Evolutionary conservation across 1,140 invertebrate genomes (phyloP), one percentile per base, ranked within the genome.

Genomic region (Drosophila truncata): DNA sequence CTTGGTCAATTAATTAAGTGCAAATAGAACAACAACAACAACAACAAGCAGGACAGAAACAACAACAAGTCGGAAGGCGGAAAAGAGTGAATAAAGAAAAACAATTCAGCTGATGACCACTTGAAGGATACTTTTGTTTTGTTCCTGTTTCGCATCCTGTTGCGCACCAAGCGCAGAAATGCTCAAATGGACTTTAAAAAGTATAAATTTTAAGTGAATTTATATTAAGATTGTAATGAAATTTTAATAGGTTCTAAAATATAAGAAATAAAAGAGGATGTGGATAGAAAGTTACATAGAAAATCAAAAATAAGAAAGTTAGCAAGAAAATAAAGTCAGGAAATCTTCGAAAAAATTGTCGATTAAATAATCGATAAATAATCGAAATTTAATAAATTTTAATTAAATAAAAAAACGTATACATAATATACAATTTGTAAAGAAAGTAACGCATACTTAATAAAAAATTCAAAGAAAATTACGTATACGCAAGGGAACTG

Each of bases 1-100:
- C 77, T 87, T 83, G 72, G 63, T 78, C 80, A 80, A 88, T 88
- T 88, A 87, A 87, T 82, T 86, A 65, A 58, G 57, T 52, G 37
- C 52, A 39, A 65, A 72, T 54, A 62, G 47, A 29, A 61, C 41
- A 70, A 64, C 52, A 39, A 65, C 66, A 47, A 62, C 44, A 29
- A 61, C 41, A 70, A 64, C 52, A 67, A 52, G 33, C 44, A 18
- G 18, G 23, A 41, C 33, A 61, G 41, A 10, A 58, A 63, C 33
- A 74, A 63, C 33, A 74, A 67, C 37, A 35, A 46, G 58, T 35
- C 31, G n/a, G n/a, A 49, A 29, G 52, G 52, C 23, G 41, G 52
- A 60, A 35, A 61, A 61, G 54, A 70, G 64, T 37, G 57, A 49
- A 49, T 42, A 69, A 42, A n/a, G 35, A 58, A 78, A 61, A 60